A percentile compares a stretch with the other conserved stretches of the same genome.
These are phyloP conservation scores for Frankliniella fusca DNA, from an alignment of 2,888 invertebrate species.

Conservation along the genomic window DNA sequence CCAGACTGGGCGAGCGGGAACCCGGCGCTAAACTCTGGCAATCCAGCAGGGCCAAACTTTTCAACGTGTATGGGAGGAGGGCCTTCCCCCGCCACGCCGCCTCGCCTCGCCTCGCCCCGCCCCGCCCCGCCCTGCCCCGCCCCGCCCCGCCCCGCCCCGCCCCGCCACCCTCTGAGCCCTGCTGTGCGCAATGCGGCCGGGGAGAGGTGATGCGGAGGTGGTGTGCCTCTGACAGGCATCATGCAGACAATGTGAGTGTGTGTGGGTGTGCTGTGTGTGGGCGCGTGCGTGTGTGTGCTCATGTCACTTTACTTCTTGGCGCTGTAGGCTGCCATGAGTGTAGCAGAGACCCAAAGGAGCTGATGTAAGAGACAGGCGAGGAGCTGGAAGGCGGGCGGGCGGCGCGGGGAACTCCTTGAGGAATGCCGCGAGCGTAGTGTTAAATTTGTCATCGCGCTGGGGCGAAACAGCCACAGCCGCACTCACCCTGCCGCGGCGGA, in stretches of 20 bases:
- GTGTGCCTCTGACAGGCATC: slow-evolving; percentile 4
- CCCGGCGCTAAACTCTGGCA: too few relatives aligned
- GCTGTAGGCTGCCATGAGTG: background rate
- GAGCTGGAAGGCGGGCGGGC: too few relatives aligned
- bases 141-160: background rate
- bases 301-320: slow-evolving; percentile 10
- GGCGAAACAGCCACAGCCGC: background rate
- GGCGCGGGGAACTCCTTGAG: too few relatives aligned
- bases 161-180: background rate
- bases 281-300: background rate
- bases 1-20: too few relatives aligned
- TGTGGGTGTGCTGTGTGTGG: too few relatives aligned
- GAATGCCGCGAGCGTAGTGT: too few relatives aligned
- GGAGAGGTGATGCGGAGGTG: background rate
- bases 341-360: too few relatives aligned
- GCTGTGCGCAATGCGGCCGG: too few relatives aligned
- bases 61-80: too few relatives aligned
- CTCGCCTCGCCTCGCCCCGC: background rate
- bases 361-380: too few relatives aligned
- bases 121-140: background rate
- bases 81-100: background rate
- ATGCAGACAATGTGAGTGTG: background rate
- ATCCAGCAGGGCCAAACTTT: too few relatives aligned
- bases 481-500: slow-evolving; percentile 5
- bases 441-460: too few relatives aligned